Evolutionary conservation across 2,113 vertebrate species (phyloP).

Genomic region (Centropus bengalensis): DNA sequence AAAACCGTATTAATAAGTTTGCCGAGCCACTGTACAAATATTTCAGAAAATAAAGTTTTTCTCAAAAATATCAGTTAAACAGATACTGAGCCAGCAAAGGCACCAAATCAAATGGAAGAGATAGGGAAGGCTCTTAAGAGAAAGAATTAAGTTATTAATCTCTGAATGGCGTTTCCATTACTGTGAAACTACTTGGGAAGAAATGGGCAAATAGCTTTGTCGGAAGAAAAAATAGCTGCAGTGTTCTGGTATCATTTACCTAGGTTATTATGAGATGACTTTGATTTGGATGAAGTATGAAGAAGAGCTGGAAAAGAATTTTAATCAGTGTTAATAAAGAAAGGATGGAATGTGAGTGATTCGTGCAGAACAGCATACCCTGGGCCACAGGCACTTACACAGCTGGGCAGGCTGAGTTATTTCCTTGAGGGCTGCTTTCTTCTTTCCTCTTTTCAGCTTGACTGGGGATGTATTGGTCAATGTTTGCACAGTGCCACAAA

Average conservation of each 20-base stretch:
- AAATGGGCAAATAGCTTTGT: conserved; percentile 45
- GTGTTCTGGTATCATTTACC: conserved; percentile 14
- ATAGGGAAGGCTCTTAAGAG: conserved; percentile 1
- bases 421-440: not conserved
- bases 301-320: conserved; percentile 31
- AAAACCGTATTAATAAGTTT: not conserved
- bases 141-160: conserved; percentile 51
- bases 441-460: not conserved
- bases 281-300: conserved; percentile 19
- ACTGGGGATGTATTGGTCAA: accelerated
- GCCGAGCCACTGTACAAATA: not conserved
- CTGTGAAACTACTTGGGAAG: conserved; percentile 37
- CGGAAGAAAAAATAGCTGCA: conserved; percentile 20
- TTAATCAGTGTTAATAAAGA: not conserved
- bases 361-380: not conserved
- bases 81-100: not conserved
- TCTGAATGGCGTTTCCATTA: conserved; percentile 55
- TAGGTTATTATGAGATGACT: conserved; percentile 40
- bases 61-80: not conserved
- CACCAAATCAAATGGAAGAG: conserved; percentile 13
- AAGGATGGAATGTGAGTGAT: not conserved
- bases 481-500: not conserved
- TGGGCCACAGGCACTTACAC: not conserved
- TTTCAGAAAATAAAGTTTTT: conserved; percentile 8
- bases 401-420: not conserved